Evolutionary conservation across 2,888 invertebrate genomes (phyloP), one percentile per base, ranked within the genome.

Genomic region (Taenaris catops): DNA sequence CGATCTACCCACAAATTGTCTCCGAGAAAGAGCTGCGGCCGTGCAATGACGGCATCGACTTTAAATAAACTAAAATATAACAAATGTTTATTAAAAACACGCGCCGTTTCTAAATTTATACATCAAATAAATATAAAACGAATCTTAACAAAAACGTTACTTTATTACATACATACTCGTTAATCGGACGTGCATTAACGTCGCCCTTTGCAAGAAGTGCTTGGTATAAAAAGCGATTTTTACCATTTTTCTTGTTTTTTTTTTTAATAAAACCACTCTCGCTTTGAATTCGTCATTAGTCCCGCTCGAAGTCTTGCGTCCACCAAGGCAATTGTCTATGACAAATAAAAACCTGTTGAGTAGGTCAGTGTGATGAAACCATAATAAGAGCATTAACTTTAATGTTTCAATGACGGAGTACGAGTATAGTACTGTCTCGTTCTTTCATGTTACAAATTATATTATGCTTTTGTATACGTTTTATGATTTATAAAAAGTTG

Each of bases 271-370:
- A 17, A n/a, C 17, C 23, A 37, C 28, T 38, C 41, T 26, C 34
- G 34, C 28, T 41, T 40, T 20, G 28, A 23, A 41, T 29, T 28
- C 33, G 29, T 34, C 38, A 41, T 41, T 41, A 41, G 41, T 26
- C 26, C 29, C 33, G 38, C 33, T 33, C 20, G 10, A 24, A 17
- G 32, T 16, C 11, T 7, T 25, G 12, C 28, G 12, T 29, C 28
- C 20, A 11, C 20, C 16, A 21, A 38, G 29, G 16, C 38, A 31
- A 41, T 41, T 37, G 31, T 41, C 41, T 41, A 41, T 41, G 33
- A 29, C 28, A 18, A 14, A 25, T 34, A 38, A 38, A 31, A 17
- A 31, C 14, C 10, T 9, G 23, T 38, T 38, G 34, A 24, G 38
- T 34, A 38, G 38, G 38, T 38, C 38, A 34, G 38, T 28, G 10